phyloP scores from a whole-genome alignment of 1,140 invertebrate species.

The Matsumurasca onukii region DNA sequence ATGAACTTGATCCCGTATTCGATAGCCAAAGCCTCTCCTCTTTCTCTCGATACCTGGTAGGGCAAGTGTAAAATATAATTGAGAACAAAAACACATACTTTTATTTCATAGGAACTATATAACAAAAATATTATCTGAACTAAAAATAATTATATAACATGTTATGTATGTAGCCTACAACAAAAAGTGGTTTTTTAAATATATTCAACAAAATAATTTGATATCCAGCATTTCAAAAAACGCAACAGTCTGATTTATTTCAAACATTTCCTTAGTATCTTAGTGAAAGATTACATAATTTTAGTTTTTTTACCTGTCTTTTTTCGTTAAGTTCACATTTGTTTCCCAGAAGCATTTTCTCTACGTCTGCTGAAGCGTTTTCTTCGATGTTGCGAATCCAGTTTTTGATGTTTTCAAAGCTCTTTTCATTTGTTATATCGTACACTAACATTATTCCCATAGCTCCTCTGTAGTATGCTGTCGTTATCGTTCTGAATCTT shows the following conservation, averaged over 20 bases:
- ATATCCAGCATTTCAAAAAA: too few species aligned
- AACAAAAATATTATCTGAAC: background rate
- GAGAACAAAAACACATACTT: conserved; percentile 4
- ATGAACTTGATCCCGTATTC: conserved; percentile 94
- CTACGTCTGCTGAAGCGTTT: conserved; percentile 90
- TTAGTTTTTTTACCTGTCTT: conserved; percentile 73
- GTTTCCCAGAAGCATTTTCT: conserved; percentile 94
- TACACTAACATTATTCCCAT: conserved; percentile 99
- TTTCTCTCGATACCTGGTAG: conserved; percentile 65
- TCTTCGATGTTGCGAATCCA: conserved; percentile 99
- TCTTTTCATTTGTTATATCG: conserved; percentile 97
- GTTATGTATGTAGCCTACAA: too few species aligned
- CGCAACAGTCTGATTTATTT: too few species aligned
- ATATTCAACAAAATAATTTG: background rate
- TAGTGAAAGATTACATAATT: too few species aligned
- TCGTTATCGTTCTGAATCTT: conserved; percentile 97
- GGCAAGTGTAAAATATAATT: too few species aligned
- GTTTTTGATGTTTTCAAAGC: conserved; percentile 98
- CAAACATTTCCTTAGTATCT: too few species aligned
- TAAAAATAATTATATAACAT: background rate
- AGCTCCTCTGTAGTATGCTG: conserved; percentile 96
- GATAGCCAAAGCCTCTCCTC: conserved; percentile 74
- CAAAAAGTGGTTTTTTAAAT: too few species aligned
- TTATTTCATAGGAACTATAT: background rate
- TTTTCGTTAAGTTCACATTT: conserved; percentile 93